Evolutionary conservation across 2,888 invertebrate species (phyloP).

Genomic region (Chymomyza amoena): DNA sequence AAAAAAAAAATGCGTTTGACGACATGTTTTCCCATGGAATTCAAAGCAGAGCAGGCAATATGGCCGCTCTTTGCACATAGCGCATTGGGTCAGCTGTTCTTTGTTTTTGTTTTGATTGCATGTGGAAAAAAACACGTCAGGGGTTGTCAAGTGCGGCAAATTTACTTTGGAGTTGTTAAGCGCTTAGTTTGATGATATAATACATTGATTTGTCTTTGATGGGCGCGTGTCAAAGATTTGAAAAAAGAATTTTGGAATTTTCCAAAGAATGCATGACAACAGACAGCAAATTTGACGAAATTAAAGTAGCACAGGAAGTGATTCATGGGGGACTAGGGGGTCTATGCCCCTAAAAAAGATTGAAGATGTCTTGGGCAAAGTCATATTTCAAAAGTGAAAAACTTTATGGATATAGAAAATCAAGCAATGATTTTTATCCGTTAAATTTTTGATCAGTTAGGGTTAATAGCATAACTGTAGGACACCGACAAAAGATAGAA

Average conservation of each 20-base stretch:
- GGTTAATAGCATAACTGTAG: too few species aligned
- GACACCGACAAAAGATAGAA: too few species aligned
- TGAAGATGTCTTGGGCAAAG: too few species aligned
- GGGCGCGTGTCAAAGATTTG: background rate
- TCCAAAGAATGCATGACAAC: background rate
- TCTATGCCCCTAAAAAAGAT: too few species aligned
- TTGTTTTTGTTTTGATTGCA: slow-evolving; percentile 58
- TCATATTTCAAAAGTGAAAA: too few species aligned
- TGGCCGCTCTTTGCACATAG: slow-evolving; percentile 42
- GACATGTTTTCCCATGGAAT: background rate
- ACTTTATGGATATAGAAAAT: too few species aligned
- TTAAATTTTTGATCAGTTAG: too few species aligned
- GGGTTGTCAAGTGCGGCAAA: slow-evolving; percentile 59
- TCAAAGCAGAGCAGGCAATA: slow-evolving; percentile 38
- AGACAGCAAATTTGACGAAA: background rate
- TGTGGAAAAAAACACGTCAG: slow-evolving; percentile 31
- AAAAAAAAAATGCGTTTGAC: background rate
- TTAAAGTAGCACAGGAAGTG: background rate
- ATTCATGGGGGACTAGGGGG: too few species aligned
- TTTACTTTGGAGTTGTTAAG: background rate
- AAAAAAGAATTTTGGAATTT: background rate
- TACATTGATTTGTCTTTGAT: background rate
- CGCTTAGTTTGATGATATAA: background rate
- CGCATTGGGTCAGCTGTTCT: slow-evolving; percentile 68
- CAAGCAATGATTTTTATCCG: too few species aligned